Base-by-base conservation (phyloP, 2,888 invertebrate species). In the Mythimna pallens region DNA sequence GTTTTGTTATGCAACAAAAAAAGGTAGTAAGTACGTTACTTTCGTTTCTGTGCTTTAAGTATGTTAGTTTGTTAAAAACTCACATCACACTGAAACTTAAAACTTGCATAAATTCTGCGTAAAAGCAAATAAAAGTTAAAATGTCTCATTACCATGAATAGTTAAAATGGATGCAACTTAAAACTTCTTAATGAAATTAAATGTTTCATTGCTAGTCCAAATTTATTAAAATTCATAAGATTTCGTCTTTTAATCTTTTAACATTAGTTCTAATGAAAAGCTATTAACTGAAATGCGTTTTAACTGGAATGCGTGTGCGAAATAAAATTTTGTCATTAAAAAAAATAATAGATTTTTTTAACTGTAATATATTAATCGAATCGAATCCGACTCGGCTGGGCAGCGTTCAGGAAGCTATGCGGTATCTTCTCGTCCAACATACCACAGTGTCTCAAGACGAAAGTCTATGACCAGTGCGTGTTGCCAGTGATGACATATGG, bases 111-210 rank as follows among this genome's bases (percentile, higher is more conserved):
- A 63, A 25, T 65, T 66, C 30, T 52, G 34, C 22, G 50, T 30
- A 62, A 80, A 64, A 47, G 54, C 54, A 63, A 65, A 76, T 58
- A 65, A 30, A 71, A 65, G 50, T 76, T 55, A 36, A 61, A 63
- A 65, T 14, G 40, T 66, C 52, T 63, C 52, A 63, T 69, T 47
- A 77, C 22, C 22, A 34, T 47, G n/a, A 59, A 69, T 52, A 55
- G 3, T 63, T 59, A n/a, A 55, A 72, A 65, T 61, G 17, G 25
- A 20, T 55, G 43, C 22, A 59, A 50, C 30, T 54, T 65, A 14
- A 54, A 36, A 47, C 20, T 30, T 30, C 36, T 50, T 67, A 64
- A 64, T 74, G 0, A 71, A 73, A 71, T 81, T 63, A 57, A 68
- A 54, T 20, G n/a, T 65, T 64, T 12, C 63, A 14, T 54, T n/a